A percentile compares a stretch with the other conserved stretches of the same genome.
Evolutionary conservation across 2,113 vertebrate genomes (phyloP).

Genomic region (Gymnorhina tibicen): DNA sequence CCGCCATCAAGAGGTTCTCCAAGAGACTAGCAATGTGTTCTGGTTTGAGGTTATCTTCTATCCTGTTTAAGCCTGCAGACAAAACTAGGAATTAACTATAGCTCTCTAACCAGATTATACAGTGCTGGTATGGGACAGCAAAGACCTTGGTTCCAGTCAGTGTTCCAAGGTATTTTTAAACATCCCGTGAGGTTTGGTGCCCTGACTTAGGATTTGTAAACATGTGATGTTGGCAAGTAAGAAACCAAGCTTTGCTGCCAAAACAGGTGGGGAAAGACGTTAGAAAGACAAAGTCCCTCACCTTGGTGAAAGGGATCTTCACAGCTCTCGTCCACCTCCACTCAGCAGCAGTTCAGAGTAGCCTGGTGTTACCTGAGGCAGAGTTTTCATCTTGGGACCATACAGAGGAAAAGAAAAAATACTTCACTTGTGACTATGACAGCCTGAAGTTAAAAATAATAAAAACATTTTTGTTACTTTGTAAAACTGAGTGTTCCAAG

Average conservation of each 20-base stretch:
- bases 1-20: neutral
- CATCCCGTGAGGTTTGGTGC: neutral
- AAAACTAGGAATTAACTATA: neutral
- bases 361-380: neutral
- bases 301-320: neutral
- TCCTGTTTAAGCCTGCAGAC: neutral
- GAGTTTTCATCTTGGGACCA: neutral
- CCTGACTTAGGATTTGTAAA: neutral
- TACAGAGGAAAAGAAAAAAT: neutral
- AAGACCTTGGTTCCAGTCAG: neutral
- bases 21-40: neutral
- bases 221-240: neutral
- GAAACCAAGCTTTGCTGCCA: neutral
- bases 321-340: neutral
- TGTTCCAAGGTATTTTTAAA: constrained; percentile 16
- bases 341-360: neutral
- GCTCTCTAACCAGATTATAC: neutral
- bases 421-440: neutral
- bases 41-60: neutral
- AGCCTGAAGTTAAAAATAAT: neutral
- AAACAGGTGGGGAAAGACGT: neutral
- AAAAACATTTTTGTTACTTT: neutral
- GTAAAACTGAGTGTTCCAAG: neutral
- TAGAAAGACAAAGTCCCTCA: neutral
- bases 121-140: neutral